Evolutionary conservation across 2,113 vertebrate genomes (phyloP), one percentile per base, ranked within the genome.

Genomic region (Mungos mungo): DNA sequence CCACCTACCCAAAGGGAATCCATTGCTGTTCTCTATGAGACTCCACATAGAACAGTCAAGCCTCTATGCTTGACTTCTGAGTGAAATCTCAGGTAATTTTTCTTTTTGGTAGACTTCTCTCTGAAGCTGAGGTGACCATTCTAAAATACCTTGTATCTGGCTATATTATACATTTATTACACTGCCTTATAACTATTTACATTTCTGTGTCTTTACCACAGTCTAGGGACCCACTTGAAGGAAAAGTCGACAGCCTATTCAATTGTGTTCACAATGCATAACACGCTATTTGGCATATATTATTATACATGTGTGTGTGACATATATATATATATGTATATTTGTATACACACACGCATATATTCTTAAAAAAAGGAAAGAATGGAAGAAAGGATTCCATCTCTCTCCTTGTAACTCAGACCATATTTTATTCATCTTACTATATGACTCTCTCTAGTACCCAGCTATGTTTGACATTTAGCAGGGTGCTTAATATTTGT

Each of bases 1-100:
- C 16, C n/a, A 83, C 0, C 2, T 84, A 5, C 5, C 6, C 2
- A 10, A 76, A 8, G 2, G 25, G 0, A 57, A 4, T 9, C 18
- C 21, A 57, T 57, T 57, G 21, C 54, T 57, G 5, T 57, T 57
- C 4, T 84, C 47, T 50, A 10, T 50, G 13, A 8, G 0, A 84
- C 81, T 33, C 74, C 14, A 21, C 18, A 13, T 2, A 72, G 27
- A 80, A n/a, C 29, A 71, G 1, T 4, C 9, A 1, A 31, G 25
- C 5, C 21, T 88, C 33, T 11, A 65, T 8, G 13, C 15, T 89
- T 82, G 50, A 16, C 11, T 45, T 95, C 41, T n/a, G 38, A 63
- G 7, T 33, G 0, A 1, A 88, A 71, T 38, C 23, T 52, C 38
- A 85, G 45, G 15, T 79, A 60, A 29, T 16, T 95, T 16, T 95